These are phyloP conservation scores for Heliconius congener DNA, from an alignment of 1,140 invertebrate genomes.

Conservation along the genomic window DNA sequence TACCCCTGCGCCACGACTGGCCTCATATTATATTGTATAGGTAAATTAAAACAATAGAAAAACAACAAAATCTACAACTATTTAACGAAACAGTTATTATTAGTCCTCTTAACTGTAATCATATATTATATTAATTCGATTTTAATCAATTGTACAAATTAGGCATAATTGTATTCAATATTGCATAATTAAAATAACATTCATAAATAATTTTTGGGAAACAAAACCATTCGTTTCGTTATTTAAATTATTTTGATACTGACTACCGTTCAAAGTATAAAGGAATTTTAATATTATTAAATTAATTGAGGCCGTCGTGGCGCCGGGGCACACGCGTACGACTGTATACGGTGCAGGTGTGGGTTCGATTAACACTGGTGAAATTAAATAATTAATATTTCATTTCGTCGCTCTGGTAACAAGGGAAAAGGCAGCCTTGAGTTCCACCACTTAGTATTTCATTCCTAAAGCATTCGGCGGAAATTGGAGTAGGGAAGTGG, in stretches of 20 bases:
- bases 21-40: too few species aligned
- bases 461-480: too few species aligned
- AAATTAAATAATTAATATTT: not conserved
- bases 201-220: not conserved
- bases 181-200: not conserved
- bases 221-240: not conserved
- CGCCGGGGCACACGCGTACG: not conserved
- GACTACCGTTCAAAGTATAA: not conserved
- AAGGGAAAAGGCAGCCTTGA: not conserved
- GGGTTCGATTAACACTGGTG: not conserved
- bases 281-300: too few species aligned
- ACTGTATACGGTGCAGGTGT: too few species aligned
- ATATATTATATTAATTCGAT: not conserved
- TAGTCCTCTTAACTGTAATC: not conserved
- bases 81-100: not conserved
- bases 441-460: too few species aligned
- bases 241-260: not conserved
- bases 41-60: too few species aligned
- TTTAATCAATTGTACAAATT: conserved; percentile 4
- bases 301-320: not conserved
- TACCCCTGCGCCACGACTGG: too few species aligned
- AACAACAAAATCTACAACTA: not conserved
- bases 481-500: too few species aligned
- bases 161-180: not conserved
- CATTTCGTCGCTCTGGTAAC: not conserved